phyloP scores from a whole-genome alignment of 2,888 invertebrate genomes.

The Lissonota sp. region DNA sequence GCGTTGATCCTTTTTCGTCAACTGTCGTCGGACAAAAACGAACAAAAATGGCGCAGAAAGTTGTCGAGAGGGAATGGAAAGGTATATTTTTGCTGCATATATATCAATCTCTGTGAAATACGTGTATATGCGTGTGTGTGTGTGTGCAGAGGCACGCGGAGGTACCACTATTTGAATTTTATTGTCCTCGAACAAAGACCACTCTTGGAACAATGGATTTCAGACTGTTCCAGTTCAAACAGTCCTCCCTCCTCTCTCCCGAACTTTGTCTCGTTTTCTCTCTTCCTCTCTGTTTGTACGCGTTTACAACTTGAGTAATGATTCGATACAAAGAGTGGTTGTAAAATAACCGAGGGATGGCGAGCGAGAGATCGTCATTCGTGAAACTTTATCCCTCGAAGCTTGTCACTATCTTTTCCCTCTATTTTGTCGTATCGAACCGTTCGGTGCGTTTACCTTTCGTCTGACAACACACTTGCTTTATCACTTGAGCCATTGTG shows the following conservation, averaged over 20 bases:
- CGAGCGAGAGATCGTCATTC: conserved; percentile 8
- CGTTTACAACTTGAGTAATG: conserved; percentile 47
- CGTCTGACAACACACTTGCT: conserved; percentile 14
- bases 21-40: neutral
- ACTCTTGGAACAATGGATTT: conserved; percentile 52
- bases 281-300: conserved; percentile 41
- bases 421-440: neutral
- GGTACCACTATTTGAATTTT: conserved; percentile 59
- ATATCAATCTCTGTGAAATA: conserved; percentile 55
- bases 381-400: conserved; percentile 2
- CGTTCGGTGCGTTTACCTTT: neutral
- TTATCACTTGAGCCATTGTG: conserved; percentile 23
- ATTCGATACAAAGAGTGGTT: conserved; percentile 49
- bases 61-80: neutral
- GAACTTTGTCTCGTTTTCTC: neutral
- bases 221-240: conserved; percentile 8
- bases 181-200: conserved; percentile 60
- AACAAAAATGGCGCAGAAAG: conserved; percentile 5
- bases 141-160: conserved; percentile 13
- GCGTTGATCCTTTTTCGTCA: conserved; percentile 7
- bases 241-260: neutral
- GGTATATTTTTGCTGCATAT: conserved; percentile 21
- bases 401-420: neutral
- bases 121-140: neutral
- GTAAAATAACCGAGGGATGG: conserved; percentile 42